Evolutionary conservation across 2,888 invertebrate genomes (phyloP), one percentile per base, ranked within the genome.

Genomic region (Eustalomyia histrio): DNA sequence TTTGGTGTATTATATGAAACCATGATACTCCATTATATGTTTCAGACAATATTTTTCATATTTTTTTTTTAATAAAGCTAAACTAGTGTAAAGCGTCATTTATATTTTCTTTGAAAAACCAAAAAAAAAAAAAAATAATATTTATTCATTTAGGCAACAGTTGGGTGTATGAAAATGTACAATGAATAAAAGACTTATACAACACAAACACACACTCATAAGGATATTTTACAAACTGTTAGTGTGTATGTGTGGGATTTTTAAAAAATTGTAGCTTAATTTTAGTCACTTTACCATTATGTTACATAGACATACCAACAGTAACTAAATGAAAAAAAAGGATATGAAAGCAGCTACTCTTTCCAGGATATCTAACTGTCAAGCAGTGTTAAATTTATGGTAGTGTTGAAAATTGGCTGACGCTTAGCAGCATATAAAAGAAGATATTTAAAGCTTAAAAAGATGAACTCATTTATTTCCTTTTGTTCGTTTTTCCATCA

Each of bases 301-400:
- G 39, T 53, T 47, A 35, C 35, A 16, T 10, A 16, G 55, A 39
- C 29, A 18, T 1, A 43, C 2, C 29, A 29, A 6, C 3, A 29
- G 7, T 4, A 29, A 29, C 4, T 1, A 29, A 29, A 29, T 1
- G 1, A 10, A 7, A 14, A 29, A 18, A 53, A 67, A 63, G 63
- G 73, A 73, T 65, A 68, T 73, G 55, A 52, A 60, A 55, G 39
- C 2, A n/a, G 43, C 14, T 39, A 58, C 52, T 47, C 63, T 79
- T 68, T 58, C 21, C 72, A 63, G 80, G 80, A 80, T 80, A 80
- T 71, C 75, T 67, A 67, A 72, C 75, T 80, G 80, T 75, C 80
- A 80, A 72, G 61, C 71, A 67, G 71, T 57, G 67, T 61, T 67
- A 75, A 80, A 80, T 80, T 80, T 80, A 80, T 80, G 67, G 18